phyloP scores from a whole-genome alignment of 2,888 invertebrate species.

The Nowickia ferox region DNA sequence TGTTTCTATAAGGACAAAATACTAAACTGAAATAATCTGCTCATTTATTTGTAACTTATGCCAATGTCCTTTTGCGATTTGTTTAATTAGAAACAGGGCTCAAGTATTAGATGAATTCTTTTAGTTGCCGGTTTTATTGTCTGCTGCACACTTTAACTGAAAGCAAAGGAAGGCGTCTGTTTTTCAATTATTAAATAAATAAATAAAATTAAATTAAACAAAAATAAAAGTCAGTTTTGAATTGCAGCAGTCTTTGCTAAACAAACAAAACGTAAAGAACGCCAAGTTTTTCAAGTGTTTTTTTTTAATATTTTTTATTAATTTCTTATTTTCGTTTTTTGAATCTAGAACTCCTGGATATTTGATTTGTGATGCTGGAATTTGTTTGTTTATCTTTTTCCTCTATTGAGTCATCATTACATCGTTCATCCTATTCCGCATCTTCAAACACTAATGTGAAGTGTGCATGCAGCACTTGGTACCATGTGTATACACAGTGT shows the following conservation, averaged over 20 bases:
- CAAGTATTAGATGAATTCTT: background rate
- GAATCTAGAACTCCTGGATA: slow-evolving; percentile 35
- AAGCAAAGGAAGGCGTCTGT: slow-evolving; percentile 38
- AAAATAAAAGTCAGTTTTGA: background rate
- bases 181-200: slow-evolving; percentile 59
- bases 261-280: slow-evolving; percentile 45
- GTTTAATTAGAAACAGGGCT: background rate
- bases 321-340: background rate
- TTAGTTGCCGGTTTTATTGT: slow-evolving; percentile 20
- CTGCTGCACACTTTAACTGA: background rate
- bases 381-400: slow-evolving; percentile 2
- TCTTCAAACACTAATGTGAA: slow-evolving; percentile 50
- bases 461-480: slow-evolving; percentile 31
- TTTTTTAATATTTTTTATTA: slow-evolving; percentile 5
- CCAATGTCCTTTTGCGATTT: background rate
- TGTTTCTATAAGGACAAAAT: slow-evolving; percentile 38
- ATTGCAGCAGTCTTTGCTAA: slow-evolving; percentile 41
- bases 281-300: slow-evolving; percentile 24
- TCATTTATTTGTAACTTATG: slow-evolving; percentile 48
- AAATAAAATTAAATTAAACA: slow-evolving; percentile 41
- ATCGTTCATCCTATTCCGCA: slow-evolving; percentile 5
- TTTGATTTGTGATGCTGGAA: slow-evolving; percentile 40
- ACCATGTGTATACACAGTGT: background rate
- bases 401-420: slow-evolving; percentile 67
- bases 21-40: slow-evolving; percentile 6